Percentiles rank a stretch among this genome's conserved stretches.
Conservation (phyloP, 92 coral and sea anemone genomes). For the Epizoanthus stellaris region DNA sequence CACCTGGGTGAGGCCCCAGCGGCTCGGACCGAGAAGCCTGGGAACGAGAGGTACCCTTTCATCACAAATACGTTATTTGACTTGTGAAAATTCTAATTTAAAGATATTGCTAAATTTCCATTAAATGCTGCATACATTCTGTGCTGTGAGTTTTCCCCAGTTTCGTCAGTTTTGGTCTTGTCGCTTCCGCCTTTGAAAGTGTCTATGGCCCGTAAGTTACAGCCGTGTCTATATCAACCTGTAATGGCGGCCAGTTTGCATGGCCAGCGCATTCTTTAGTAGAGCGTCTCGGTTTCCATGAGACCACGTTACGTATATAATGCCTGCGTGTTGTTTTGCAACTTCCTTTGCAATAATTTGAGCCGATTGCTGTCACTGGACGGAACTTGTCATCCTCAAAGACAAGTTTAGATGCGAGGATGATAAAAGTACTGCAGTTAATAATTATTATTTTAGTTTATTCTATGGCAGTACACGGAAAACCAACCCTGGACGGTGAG, state of each 20-base stretch:
- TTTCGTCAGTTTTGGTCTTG: too few relatives aligned
- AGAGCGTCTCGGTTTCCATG: not conserved
- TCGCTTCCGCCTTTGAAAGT: too few relatives aligned
- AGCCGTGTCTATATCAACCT: too few relatives aligned
- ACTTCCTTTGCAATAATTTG: constrained; percentile 11
- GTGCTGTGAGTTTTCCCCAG: too few relatives aligned
- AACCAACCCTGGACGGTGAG: constrained; percentile 37
- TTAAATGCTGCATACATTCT: too few relatives aligned
- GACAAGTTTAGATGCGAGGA: not conserved
- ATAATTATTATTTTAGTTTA: not conserved
- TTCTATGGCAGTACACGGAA: not conserved
- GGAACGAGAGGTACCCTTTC: too few relatives aligned
- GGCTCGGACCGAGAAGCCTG: too few relatives aligned
- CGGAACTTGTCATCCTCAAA: not conserved
- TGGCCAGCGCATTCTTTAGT: not conserved
- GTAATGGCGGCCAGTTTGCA: not conserved
- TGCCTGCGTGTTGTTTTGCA: constrained; percentile 15
- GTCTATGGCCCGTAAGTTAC: too few relatives aligned
- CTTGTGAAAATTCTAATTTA: too few relatives aligned
- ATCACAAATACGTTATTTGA: too few relatives aligned
- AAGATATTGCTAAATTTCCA: too few relatives aligned
- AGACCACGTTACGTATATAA: not conserved
- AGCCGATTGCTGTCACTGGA: constrained; percentile 21
- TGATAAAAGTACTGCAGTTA: constrained; percentile 4
- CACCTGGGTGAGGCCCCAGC: too few relatives aligned